Evolutionary conservation across 1,140 invertebrate species (phyloP).

Genomic region (Caligus rogercresseyi): DNA sequence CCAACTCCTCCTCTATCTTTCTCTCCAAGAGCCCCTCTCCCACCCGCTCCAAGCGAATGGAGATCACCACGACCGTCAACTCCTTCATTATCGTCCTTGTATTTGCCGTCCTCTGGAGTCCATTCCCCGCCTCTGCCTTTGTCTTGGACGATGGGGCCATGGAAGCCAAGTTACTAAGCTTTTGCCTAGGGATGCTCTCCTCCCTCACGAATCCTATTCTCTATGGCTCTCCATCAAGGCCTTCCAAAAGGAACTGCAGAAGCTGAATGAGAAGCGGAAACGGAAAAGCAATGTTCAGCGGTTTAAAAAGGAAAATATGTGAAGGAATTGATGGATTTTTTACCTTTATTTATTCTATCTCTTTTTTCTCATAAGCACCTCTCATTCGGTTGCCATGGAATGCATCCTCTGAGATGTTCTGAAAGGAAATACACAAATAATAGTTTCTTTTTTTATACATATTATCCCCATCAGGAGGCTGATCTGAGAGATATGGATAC

Average conservation of each 20-base stretch:
- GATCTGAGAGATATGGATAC: too few species aligned
- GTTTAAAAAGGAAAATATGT: neutral
- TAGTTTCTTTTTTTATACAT: too few species aligned
- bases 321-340: too few species aligned
- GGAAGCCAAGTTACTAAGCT: neutral
- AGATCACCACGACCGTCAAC: neutral
- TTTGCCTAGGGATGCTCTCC: neutral
- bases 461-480: too few species aligned
- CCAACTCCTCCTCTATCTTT: neutral
- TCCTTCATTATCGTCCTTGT: neutral
- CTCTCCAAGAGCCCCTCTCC: neutral
- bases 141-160: neutral
- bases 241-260: neutral
- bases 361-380: too few species aligned
- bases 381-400: too few species aligned
- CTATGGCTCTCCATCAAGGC: neutral
- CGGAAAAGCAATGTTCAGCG: neutral
- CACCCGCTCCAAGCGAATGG: neutral
- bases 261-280: neutral
- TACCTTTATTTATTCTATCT: too few species aligned
- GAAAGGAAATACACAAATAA: too few species aligned
- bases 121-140: neutral
- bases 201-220: neutral
- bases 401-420: too few species aligned
- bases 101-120: neutral